A percentile compares a stretch with the other conserved stretches of the same genome.
These are phyloP conservation scores for Synergus laeviventris DNA, from an alignment of 2,888 invertebrate species.

Conservation along the genomic window DNA sequence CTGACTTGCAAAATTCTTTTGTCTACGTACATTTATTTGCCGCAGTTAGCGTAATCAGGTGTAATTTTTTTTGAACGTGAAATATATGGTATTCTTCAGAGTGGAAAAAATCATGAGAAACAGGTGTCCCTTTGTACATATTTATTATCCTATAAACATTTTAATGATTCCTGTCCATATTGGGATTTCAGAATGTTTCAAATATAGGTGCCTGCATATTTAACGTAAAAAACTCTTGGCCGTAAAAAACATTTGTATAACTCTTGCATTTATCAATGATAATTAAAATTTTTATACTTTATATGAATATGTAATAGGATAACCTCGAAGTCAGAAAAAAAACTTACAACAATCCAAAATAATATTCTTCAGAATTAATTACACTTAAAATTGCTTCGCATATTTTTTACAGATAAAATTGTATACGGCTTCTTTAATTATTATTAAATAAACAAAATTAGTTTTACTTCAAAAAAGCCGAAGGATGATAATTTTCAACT, in stretches of 20 bases:
- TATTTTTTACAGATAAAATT: no score
- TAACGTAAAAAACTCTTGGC: neutral
- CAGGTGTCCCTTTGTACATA: neutral
- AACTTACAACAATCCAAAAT: no score
- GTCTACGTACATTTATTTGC: slow-evolving; percentile 11
- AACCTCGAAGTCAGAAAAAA: no score
- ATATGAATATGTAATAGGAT: no score
- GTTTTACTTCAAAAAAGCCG: neutral
- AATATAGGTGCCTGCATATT: neutral
- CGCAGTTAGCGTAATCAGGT: neutral
- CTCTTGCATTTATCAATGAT: no score
- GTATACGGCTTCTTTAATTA: no score
- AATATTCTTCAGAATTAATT: no score
- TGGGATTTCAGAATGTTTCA: neutral
- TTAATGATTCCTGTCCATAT: no score
- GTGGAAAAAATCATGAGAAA: neutral
- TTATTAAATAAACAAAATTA: neutral
- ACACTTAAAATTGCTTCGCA: no score
- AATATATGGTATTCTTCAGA: neutral
- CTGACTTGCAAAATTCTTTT: slow-evolving; percentile 29
- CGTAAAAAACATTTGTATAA: neutral
- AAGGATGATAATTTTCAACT: neutral
- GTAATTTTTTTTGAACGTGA: neutral
- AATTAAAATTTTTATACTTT: no score
- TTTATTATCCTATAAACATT: neutral